Conservation (phyloP, 2,797 vertebrate genomes). For the Halcyon badia region DNA sequence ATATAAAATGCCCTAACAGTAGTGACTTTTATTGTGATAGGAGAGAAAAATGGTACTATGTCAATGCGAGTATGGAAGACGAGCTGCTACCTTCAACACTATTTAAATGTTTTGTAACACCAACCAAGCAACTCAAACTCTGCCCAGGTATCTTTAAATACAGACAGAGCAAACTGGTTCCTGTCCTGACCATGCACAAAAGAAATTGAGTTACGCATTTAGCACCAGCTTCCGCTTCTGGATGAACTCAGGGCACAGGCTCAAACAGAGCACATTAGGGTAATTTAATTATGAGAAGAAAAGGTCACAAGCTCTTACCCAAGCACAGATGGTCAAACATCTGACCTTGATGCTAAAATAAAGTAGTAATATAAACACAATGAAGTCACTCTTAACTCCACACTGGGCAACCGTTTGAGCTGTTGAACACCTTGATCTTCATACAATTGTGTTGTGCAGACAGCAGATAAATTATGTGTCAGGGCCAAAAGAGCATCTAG, state of each 20-base stretch:
- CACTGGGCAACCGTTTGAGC: not conserved
- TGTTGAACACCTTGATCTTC: not conserved
- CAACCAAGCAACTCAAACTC: not conserved
- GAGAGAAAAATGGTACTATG: not conserved
- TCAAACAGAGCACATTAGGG: not conserved
- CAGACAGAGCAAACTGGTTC: not conserved
- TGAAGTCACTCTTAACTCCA: not conserved
- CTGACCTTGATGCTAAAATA: not conserved
- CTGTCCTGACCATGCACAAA: not conserved
- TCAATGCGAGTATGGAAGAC: not conserved
- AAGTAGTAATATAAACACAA: not conserved
- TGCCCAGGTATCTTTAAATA: not conserved
- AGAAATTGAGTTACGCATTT: not conserved
- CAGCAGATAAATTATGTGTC: not conserved
- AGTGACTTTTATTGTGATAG: not conserved
- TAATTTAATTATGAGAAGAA: not conserved
- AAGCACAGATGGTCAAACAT: not conserved
- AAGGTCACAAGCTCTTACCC: not conserved
- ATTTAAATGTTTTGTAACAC: not conserved
- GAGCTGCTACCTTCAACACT: not conserved
- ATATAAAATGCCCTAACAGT: fast-evolving
- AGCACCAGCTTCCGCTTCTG: not conserved
- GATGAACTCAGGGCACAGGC: not conserved
- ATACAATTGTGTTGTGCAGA: not conserved
- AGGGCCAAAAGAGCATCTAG: not conserved